Percentiles rank a stretch among this genome's conserved stretches.
Conservation (phyloP, 2,888 invertebrate genomes). For the Venusia cambrica region DNA sequence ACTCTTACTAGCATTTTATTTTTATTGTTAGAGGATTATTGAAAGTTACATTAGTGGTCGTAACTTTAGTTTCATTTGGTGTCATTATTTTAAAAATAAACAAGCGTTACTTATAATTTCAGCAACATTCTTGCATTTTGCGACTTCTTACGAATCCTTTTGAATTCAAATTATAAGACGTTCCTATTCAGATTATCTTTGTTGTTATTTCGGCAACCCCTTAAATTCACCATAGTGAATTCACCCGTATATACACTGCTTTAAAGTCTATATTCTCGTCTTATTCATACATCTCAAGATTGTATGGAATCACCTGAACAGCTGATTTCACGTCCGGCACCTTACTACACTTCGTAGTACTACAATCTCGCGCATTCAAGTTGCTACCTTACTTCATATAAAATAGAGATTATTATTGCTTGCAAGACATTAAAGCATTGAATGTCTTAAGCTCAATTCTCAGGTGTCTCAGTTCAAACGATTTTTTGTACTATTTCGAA, state of each 20-base stretch:
- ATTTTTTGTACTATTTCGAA: constrained; percentile 13
- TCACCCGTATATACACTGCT: neutral
- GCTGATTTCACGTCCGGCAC: constrained; percentile 66
- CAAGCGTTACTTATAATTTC: neutral
- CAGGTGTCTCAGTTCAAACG: neutral
- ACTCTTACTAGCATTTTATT: constrained; percentile 68
- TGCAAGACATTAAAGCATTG: constrained; percentile 8
- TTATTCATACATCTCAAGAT: constrained; percentile 17
- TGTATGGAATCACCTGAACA: constrained; percentile 44
- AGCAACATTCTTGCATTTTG: neutral
- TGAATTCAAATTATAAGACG: constrained; percentile 13
- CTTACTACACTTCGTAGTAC: constrained; percentile 50
- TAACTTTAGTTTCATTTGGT: constrained; percentile 40
- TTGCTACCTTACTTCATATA: constrained; percentile 1
- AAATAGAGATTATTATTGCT: constrained; percentile 17
- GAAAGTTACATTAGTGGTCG: constrained; percentile 63
- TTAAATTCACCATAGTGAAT: neutral
- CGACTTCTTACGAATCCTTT: constrained; percentile 1
- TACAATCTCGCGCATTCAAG: constrained; percentile 28
- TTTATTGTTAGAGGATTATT: constrained; percentile 69
- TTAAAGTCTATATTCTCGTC: constrained; percentile 12
- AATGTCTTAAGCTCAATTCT: constrained; percentile 12
- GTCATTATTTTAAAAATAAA: constrained; percentile 9
- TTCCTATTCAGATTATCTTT: constrained; percentile 11
- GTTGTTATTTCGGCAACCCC: constrained; percentile 12